Evolutionary conservation across 2,888 invertebrate genomes (phyloP), one percentile per base, ranked within the genome.

Genomic region (Rhagonycha lutea): DNA sequence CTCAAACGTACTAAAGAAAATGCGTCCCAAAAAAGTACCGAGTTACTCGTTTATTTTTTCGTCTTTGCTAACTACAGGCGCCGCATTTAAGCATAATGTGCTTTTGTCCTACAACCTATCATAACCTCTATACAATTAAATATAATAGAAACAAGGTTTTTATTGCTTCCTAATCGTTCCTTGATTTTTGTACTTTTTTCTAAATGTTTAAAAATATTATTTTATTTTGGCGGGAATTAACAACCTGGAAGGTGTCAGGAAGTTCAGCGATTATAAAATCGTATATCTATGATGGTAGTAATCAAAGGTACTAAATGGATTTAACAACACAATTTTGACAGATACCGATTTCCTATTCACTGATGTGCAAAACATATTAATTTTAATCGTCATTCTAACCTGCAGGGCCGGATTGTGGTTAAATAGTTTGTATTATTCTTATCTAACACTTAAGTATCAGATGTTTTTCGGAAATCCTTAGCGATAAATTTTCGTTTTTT

Each of bases 1-100:
- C 79, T 77, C 79, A 79, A 79, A 79, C 76, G 68, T 67, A 63
- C 23, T 60, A 61, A 74, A 74, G 62, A 61, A 70, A 72, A 68
- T 68, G 62, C 61, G 74, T 72, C 75, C 77, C 71, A 69, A 77
- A 77, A 76, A 76, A 77, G 70, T 70, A 72, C 76, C 63, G 70
- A 72, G 47, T 11, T 67, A 73, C 69, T 69, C 76, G 73, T 70
- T 73, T 67, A 73, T 65, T 76, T 76, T 73, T 76, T 67, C n/a
- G 73, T 70, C 75, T 72, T 72, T 72, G 69, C 72, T 72, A 75
- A 75, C 72, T 75, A 32, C 69, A 75, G 75, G 75, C 75, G 75
- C 75, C 75, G 72, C 75, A 72, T 72, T 74, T 75, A 72, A 75
- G 61, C 75, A 69, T 63, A 65, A 65, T 65, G 29, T 47, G 63